Evolutionary conservation across 64 coral and sea anemone species (phyloP), one percentile per base, ranked within the genome.

Genomic region (Platygyra sinensis): DNA sequence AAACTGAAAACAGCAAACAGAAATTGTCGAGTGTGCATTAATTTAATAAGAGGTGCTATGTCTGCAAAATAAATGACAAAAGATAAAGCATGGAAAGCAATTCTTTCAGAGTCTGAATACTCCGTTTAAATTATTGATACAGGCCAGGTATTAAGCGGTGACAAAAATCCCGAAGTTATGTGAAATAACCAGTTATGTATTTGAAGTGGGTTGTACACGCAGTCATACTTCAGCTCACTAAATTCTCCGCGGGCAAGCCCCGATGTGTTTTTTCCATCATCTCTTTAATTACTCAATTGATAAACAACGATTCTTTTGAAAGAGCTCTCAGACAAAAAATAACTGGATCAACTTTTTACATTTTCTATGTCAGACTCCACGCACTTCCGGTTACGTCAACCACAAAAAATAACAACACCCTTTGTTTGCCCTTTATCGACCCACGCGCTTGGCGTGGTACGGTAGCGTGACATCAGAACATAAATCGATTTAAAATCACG

Each of bases 361-460:
- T 52, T 33, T 80, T 60, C 24, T 61, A 9, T 17, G 4, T 5
- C 18, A 0, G 14, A 9, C 10, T 5, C 22, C 13, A 83, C 62
- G 62, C 12, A 67, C 24, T 85, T 85, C 81, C 81, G 81, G 81
- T 85, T 64, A 85, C 81, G 81, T 85, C 30, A 85, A 3, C 65
- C 8, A 5, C 9, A 69, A 69, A 29, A 69, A 46, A 46, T 46
- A 46, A 27, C 65, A 38, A 12, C 31, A 30, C 22, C 11, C 54
- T 57, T 57, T 57, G 54, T 57, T 57, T 57, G 62, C 15, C n/a
- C 30, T 61, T 36, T 7, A 13, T 65, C 62, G 20, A 17, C 62
- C 33, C 81, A 71, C 63, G 63, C 63, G 62, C 22, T 46, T 46
- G 42, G 42, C 42, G 42, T 46, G 42, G 42, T 46, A 46, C 42